Evolutionary conservation across 2,888 invertebrate genomes (phyloP).

Genomic region (Pogonocherus hispidulus): DNA sequence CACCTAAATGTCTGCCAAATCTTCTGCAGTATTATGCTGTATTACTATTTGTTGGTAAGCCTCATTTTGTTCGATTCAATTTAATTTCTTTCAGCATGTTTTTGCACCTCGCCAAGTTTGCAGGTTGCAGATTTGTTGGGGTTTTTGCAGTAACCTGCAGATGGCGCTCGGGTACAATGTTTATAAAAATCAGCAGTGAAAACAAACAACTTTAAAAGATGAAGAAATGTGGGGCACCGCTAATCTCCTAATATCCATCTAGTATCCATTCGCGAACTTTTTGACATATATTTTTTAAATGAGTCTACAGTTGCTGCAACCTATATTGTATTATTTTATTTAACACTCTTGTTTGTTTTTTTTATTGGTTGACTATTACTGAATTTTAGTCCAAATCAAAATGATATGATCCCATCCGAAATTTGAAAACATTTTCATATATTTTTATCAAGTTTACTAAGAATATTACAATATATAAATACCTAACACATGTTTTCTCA

Average conservation of each 20-base stretch:
- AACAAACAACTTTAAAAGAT: neutral
- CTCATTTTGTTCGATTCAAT: slow-evolving; percentile 2
- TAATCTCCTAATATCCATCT: neutral
- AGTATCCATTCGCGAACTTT: neutral
- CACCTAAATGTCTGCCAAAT: neutral
- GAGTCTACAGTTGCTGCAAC: too few relatives aligned
- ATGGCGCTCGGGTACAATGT: neutral
- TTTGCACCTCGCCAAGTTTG: neutral
- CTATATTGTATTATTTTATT: too few relatives aligned
- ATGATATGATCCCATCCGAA: too few relatives aligned
- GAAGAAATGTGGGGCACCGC: neutral
- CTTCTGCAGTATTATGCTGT: slow-evolving; percentile 20
- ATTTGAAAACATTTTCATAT: too few relatives aligned
- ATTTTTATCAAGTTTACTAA: too few relatives aligned
- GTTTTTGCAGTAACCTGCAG: neutral
- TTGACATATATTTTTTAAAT: too few relatives aligned
- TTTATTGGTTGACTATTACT: too few relatives aligned
- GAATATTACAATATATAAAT: too few relatives aligned
- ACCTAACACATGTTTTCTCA: too few relatives aligned
- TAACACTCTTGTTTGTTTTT: too few relatives aligned
- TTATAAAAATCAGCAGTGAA: neutral
- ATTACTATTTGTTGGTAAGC: slow-evolving; percentile 35
- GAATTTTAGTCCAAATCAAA: too few relatives aligned
- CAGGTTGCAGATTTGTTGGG: neutral
- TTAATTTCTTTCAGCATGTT: neutral